Evolutionary conservation across 2,888 invertebrate species (phyloP).

Genomic region (Thecocarcelia acutangulata): DNA sequence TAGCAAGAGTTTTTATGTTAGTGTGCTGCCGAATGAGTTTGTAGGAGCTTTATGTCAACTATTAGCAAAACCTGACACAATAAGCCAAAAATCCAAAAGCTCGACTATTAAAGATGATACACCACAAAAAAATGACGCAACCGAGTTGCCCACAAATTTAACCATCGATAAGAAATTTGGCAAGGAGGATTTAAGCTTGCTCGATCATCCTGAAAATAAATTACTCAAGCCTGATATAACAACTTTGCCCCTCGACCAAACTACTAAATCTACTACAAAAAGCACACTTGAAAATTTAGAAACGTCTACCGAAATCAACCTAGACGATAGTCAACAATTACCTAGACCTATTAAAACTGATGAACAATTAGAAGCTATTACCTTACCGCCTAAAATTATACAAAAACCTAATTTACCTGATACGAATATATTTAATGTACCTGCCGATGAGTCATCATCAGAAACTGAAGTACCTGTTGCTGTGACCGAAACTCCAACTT

Average conservation of each 20-base stretch:
- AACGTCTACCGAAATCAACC: conserved; percentile 61
- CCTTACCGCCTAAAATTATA: conserved; percentile 48
- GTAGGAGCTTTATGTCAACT: conserved; percentile 90
- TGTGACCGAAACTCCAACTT: conserved; percentile 10
- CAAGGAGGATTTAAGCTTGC: conserved; percentile 68
- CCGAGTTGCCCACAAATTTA: conserved; percentile 73
- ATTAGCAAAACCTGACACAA: conserved; percentile 76
- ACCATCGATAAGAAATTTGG: conserved; percentile 74
- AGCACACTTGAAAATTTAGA: conserved; percentile 34
- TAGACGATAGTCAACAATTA: conserved; percentile 70
- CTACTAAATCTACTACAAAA: conserved; percentile 42
- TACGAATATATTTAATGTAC: conserved; percentile 76
- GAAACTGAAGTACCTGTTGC: conserved; percentile 60
- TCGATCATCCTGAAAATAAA: conserved; percentile 69
- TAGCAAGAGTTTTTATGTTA: conserved; percentile 83
- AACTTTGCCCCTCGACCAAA: conserved; percentile 39
- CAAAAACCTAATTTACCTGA: conserved; percentile 67
- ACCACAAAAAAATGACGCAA: conserved; percentile 57
- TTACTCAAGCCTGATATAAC: conserved; percentile 61
- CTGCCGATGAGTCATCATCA: conserved; percentile 62
- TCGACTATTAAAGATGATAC: conserved; percentile 30
- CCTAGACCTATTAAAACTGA: conserved; percentile 70
- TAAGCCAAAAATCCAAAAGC: conserved; percentile 24
- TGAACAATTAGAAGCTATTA: conserved; percentile 56
- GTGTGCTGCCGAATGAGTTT: conserved; percentile 86